Evolutionary conservation across 2,797 vertebrate genomes (phyloP).

Genomic region (Alauda arvensis): DNA sequence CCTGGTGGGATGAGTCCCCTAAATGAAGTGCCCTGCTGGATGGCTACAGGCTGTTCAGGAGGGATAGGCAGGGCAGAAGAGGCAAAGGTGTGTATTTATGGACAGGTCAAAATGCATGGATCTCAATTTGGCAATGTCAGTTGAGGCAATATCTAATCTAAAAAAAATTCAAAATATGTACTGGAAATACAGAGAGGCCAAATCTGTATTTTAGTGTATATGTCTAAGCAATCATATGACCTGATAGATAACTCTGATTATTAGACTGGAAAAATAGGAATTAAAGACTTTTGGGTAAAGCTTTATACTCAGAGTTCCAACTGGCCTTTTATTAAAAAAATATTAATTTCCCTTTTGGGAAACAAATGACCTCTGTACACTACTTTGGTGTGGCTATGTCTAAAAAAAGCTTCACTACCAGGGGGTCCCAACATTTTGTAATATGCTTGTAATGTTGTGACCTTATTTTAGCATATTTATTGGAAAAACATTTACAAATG

Average conservation of each 20-base stretch:
- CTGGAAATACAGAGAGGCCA: background rate
- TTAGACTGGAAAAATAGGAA: background rate
- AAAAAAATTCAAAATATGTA: background rate
- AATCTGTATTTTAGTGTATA: background rate
- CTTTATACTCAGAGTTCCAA: background rate
- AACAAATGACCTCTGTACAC: background rate
- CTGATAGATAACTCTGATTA: background rate
- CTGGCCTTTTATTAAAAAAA: background rate
- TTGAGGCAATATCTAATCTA: background rate
- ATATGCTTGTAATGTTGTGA: background rate
- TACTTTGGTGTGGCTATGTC: background rate
- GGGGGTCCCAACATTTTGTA: background rate
- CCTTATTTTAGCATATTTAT: background rate
- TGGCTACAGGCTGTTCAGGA: background rate
- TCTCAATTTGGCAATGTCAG: background rate
- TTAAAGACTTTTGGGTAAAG: background rate
- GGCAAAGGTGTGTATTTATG: fast-evolving
- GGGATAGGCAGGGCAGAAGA: background rate
- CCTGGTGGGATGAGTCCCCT: background rate
- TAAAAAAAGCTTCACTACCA: background rate
- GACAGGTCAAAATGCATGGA: background rate
- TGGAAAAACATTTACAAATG: background rate
- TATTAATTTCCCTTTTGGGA: background rate
- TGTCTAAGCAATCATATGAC: background rate
- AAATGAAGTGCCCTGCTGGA: background rate